Percentiles rank a stretch among this genome's conserved stretches.
phyloP scores from a whole-genome alignment of 1,140 invertebrate species.

The Drosophila orosa region DNA sequence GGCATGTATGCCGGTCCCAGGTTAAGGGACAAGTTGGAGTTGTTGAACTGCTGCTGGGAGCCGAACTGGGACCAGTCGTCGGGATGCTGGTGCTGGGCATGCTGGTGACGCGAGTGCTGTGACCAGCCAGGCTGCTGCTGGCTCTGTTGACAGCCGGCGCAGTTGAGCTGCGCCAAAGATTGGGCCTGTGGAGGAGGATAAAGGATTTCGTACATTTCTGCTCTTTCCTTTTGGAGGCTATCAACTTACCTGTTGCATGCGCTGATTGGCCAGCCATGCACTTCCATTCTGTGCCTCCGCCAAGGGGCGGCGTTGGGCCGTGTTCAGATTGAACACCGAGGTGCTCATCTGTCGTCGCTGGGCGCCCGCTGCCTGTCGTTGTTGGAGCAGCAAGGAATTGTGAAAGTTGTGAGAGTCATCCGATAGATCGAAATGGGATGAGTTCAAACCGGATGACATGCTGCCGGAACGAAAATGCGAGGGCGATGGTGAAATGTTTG shows the following conservation, averaged over 20 bases:
- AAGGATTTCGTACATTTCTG: background rate
- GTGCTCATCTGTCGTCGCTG: constrained; percentile 83
- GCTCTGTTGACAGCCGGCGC: constrained; percentile 79
- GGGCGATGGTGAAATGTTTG: constrained; percentile 83
- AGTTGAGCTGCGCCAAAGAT: constrained; percentile 89
- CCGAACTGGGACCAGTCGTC: constrained; percentile 85
- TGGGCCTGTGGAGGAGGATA: constrained; percentile 86
- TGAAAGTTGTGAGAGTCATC: constrained; percentile 80
- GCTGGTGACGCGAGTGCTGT: constrained; percentile 44
- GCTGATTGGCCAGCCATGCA: constrained; percentile 67
- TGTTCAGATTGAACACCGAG: constrained; percentile 86
- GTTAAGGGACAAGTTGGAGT: constrained; percentile 89
- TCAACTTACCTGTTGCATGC: constrained; percentile 75
- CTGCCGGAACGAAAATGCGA: constrained; percentile 85
- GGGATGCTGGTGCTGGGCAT: constrained; percentile 71
- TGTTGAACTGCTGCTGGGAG: constrained; percentile 86
- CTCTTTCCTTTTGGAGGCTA: background rate
- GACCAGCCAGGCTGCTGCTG: constrained; percentile 52
- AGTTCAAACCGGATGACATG: constrained; percentile 84
- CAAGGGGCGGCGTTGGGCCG: constrained; percentile 53
- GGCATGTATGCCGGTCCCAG: constrained; percentile 83
- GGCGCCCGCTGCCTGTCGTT: constrained; percentile 67
- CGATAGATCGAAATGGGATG: constrained; percentile 82
- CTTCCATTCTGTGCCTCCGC: constrained; percentile 52
- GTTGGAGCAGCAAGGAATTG: constrained; percentile 78